Base-by-base conservation (phyloP, 2,113 vertebrate genomes). In the Chaenocephalus aceratus region DNA sequence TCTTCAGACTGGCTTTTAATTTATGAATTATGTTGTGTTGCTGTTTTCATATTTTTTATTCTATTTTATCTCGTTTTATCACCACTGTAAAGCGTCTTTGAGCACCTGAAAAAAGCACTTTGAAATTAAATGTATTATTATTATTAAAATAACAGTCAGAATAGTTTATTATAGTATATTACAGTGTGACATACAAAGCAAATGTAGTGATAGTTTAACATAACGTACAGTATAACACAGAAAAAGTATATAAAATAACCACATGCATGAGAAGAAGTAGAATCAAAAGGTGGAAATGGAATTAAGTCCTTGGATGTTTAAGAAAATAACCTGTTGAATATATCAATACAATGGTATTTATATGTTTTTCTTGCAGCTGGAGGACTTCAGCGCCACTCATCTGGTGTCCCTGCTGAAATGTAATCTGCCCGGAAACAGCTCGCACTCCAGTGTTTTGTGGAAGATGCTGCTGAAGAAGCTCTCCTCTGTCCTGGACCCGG, bases 391-490 rank as follows among this genome's bases (percentile, higher is more conserved):
- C 62, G 88, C 90, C 61, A 6, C 70, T 76, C 84, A 93, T 30
- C 89, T 94, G 77, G 87, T 57, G 57, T 77, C 86, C 56, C 87
- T 94, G 2, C 76, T 95, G 60, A 71, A 64, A 49, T 95, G 94
- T 68, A 16, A 93, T 63, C 88, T 94, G 53, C 73, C 84, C 2
- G 86, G 83, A 16, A 81, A 86, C 62, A 88, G 69, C 78, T 75
- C 52, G 46, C 73, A 53, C 60, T 94, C 93, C 59, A 87, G 9
- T 46, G 48, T 80, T 4, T 72, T 91, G 46, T 95, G 94, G 94
- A 94, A 92, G 86, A 63, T 93, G 70, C 72, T 95, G 60, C 84
- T 95, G 72, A 90, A 63, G 2, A 82, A 93, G 54, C 46, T 87
- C 11, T 86, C 85, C 14, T 0, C 0, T 1, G 46, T 93, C 66